Percentiles rank a stretch among this genome's conserved stretches.
These are phyloP conservation scores for Macroglossus sobrinus DNA, from an alignment of 2,113 vertebrate species.

Conservation along the genomic window DNA sequence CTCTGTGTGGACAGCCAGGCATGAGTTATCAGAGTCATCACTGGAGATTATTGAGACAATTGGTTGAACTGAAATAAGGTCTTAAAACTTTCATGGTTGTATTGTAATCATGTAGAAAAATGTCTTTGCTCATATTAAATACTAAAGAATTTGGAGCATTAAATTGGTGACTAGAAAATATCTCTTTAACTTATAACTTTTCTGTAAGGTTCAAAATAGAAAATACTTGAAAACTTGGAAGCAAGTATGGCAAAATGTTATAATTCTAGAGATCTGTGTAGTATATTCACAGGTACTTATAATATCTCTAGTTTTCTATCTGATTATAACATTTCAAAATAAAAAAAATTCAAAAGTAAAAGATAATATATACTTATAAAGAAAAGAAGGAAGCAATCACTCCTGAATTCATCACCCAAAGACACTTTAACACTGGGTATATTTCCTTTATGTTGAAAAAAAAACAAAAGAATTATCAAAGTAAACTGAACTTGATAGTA, in stretches of 20 bases:
- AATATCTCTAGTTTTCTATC: background rate
- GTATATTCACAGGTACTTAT: background rate
- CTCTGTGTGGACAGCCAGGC: background rate
- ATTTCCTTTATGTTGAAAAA: constrained; percentile 34
- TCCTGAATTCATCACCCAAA: background rate
- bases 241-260: background rate
- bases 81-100: background rate
- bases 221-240: background rate
- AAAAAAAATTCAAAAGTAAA: constrained; percentile 1
- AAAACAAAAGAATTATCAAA: background rate
- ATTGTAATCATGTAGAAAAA: background rate
- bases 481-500: background rate
- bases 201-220: background rate
- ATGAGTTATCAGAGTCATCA: background rate
- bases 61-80: background rate
- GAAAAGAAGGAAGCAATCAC: background rate
- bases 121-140: background rate
- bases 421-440: background rate
- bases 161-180: background rate
- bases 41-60: background rate
- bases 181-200: background rate
- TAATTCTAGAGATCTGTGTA: background rate
- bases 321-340: background rate
- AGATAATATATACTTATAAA: background rate
- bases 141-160: background rate